phyloP scores from a whole-genome alignment of 2,888 invertebrate genomes.

The Bimastos eiseni region DNA sequence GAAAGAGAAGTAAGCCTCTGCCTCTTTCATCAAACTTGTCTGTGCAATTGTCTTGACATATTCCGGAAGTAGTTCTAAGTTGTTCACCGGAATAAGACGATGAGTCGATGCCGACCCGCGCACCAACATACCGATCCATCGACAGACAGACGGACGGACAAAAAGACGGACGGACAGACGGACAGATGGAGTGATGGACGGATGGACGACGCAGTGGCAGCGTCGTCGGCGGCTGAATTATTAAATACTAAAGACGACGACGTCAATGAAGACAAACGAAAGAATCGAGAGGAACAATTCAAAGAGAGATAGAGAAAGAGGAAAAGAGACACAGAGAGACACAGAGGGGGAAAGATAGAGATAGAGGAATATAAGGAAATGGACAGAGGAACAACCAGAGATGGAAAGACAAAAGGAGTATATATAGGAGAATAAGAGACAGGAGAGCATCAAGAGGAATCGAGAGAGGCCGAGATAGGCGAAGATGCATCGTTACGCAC shows the following conservation, averaged over 20 bases:
- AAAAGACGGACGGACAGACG: too few species aligned
- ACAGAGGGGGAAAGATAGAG: neutral
- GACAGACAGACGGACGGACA: too few species aligned
- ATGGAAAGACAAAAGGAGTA: neutral
- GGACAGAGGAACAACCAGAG: neutral
- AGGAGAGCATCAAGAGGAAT: neutral
- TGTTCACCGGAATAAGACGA: neutral
- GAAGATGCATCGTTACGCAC: slow-evolving; percentile 26
- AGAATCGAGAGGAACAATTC: neutral
- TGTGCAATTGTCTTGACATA: slow-evolving; percentile 2
- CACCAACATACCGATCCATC: neutral
- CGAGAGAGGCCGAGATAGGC: slow-evolving; percentile 2
- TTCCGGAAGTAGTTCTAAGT: neutral
- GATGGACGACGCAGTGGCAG: neutral
- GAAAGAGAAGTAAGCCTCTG: neutral
- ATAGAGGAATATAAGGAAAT: neutral
- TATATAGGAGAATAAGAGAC: neutral
- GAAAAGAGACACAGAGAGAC: neutral
- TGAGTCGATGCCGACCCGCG: too few species aligned
- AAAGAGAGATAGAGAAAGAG: too few species aligned
- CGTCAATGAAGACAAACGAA: neutral
- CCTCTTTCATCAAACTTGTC: neutral
- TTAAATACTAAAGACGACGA: neutral
- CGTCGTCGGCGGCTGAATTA: neutral
- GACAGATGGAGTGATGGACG: neutral